These are phyloP conservation scores for Mungos mungo DNA, from an alignment of 2,113 vertebrate genomes.

Conservation along the genomic window DNA sequence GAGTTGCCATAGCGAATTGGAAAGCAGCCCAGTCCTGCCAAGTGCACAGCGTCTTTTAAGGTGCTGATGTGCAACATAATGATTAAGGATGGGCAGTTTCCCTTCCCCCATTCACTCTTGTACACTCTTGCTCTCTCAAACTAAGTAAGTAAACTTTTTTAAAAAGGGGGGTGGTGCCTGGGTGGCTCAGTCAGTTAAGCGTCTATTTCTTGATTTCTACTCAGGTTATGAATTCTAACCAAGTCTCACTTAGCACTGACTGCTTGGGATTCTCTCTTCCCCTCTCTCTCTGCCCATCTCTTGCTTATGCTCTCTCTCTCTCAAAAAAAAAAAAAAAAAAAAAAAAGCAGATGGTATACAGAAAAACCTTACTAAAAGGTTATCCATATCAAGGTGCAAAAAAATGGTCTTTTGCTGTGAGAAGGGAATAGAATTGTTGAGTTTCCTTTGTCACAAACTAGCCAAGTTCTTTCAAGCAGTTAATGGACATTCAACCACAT, in stretches of 20 bases:
- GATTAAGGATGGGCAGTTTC: not conserved
- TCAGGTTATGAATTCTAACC: no score
- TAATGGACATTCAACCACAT: not conserved
- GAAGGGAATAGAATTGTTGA: not conserved
- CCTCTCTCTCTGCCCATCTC: no score
- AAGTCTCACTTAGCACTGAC: no score
- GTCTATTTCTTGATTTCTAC: no score
- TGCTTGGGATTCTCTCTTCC: no score
- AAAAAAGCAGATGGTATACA: not conserved
- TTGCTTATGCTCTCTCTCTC: no score
- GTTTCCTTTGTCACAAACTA: not conserved
- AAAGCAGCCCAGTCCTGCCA: not conserved
- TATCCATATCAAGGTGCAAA: not conserved
- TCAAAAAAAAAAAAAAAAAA: no score
- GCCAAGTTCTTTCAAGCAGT: not conserved
- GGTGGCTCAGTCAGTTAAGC: no score
- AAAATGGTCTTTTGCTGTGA: not conserved
- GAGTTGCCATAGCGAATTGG: not conserved
- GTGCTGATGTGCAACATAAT: not conserved
- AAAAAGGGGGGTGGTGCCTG: no score
- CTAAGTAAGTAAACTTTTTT: no score
- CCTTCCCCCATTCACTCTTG: no score
- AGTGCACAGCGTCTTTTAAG: not conserved
- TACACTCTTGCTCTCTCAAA: no score
- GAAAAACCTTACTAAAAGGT: not conserved